A percentile compares a stretch with the other conserved stretches of the same genome.
These are phyloP conservation scores for Stenoptilia bipunctidactyla DNA, from an alignment of 2,888 invertebrate species.

Conservation along the genomic window DNA sequence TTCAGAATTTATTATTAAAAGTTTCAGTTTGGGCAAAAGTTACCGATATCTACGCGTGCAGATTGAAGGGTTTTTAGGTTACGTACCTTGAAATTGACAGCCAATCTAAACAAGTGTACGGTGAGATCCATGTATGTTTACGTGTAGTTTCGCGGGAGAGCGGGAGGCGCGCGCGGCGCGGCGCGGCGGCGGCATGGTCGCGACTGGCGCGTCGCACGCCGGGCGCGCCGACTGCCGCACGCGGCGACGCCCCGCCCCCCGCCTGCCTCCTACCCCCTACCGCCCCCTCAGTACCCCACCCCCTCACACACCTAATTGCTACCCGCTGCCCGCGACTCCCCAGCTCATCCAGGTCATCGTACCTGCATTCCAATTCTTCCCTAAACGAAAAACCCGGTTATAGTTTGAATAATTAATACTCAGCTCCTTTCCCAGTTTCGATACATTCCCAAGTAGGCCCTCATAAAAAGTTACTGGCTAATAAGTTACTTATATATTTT, in stretches of 20 bases:
- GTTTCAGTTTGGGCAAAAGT: conserved; percentile 23
- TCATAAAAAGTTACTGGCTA: conserved; percentile 46
- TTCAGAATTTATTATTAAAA: conserved; percentile 25
- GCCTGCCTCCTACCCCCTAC: conserved; percentile 20
- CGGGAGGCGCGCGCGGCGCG: conserved; percentile 30
- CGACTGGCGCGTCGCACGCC: conserved; percentile 35
- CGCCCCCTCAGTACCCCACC: conserved; percentile 25
- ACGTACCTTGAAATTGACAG: conserved; percentile 70
- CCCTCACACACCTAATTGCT: conserved; percentile 58
- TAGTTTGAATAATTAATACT: conserved; percentile 48
- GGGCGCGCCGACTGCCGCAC: conserved; percentile 37
- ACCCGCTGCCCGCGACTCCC: conserved; percentile 45
- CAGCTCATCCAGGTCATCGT: conserved; percentile 64
- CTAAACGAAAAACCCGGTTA: conserved; percentile 33
- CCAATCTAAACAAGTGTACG: conserved; percentile 70
- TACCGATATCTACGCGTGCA: conserved; percentile 36
- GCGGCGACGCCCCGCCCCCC: conserved; percentile 39
- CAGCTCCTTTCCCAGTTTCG: conserved; percentile 25
- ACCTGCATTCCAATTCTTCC: conserved; percentile 48
- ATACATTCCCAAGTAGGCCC: conserved; percentile 35
- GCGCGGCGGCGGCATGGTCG: conserved; percentile 19
- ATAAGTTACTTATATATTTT: conserved; percentile 36
- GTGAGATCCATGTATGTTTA: conserved; percentile 71
- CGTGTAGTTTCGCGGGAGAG: conserved; percentile 42
- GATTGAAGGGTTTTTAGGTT: conserved; percentile 46